These are phyloP conservation scores for Campopleginae sp. DNA, from an alignment of 2,888 invertebrate species.

Conservation along the genomic window DNA sequence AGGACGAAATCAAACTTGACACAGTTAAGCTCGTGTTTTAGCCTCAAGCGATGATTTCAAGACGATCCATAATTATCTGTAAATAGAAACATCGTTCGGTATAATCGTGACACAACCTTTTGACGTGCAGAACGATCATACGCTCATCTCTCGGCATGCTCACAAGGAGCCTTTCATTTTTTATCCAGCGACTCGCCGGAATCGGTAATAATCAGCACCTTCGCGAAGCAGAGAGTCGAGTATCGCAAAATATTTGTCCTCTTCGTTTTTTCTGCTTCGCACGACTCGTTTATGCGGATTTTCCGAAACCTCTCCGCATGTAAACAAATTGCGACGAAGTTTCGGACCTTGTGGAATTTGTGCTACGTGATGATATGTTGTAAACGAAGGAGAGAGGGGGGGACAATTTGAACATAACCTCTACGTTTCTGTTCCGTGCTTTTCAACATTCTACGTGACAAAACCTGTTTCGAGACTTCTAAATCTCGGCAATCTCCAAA, in stretches of 20 bases:
- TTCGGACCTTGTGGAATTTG: not conserved
- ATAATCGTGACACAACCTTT: slow-evolving; percentile 7
- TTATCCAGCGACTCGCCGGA: not conserved
- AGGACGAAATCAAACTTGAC: not conserved
- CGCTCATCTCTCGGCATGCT: not conserved
- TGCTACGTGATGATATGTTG: slow-evolving; percentile 16
- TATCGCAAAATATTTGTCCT: not conserved
- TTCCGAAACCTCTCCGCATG: not conserved
- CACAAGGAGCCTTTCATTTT: slow-evolving; percentile 19
- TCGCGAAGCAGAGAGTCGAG: not conserved
- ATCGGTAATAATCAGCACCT: not conserved
- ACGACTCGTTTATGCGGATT: not conserved
- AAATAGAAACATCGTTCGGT: slow-evolving; percentile 4
- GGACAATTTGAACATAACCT: not conserved
- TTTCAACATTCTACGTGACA: slow-evolving; percentile 4
- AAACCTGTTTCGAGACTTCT: slow-evolving; percentile 27
- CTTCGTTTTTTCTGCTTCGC: not conserved
- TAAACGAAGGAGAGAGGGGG: not conserved
- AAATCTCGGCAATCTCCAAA: slow-evolving; percentile 6
- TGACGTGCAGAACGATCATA: not conserved
- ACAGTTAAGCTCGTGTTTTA: not conserved
- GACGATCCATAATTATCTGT: slow-evolving; percentile 13
- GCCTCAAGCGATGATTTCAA: not conserved
- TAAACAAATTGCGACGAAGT: slow-evolving; percentile 2
- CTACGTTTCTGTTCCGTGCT: not conserved